These are phyloP conservation scores for Heterotilapia buettikoferi DNA, from an alignment of 2,113 vertebrate species.

Conservation along the genomic window DNA sequence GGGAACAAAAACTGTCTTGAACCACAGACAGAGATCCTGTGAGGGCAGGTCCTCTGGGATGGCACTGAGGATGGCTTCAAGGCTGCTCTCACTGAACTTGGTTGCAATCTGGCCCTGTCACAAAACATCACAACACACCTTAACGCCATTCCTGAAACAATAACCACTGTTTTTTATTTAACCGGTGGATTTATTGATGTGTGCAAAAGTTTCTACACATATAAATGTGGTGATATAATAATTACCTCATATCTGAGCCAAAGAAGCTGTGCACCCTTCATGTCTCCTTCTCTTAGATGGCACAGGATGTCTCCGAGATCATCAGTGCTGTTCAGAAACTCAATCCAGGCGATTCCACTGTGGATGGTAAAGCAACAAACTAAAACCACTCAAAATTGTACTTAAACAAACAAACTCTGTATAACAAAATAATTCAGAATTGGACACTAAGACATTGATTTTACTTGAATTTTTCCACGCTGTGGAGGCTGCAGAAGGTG, in stretches of 20 bases:
- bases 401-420: not conserved
- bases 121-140: not conserved
- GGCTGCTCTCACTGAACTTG: conserved; percentile 73
- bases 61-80: conserved; percentile 79
- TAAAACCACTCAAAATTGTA: not conserved
- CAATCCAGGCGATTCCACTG: conserved; percentile 88
- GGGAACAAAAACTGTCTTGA: conserved; percentile 84
- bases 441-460: not conserved
- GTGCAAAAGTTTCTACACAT: not conserved
- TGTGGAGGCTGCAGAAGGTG: conserved; percentile 87
- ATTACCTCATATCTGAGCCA: conserved; percentile 93
- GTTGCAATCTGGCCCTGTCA: conserved; percentile 82
- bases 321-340: conserved; percentile 86
- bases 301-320: conserved; percentile 75
- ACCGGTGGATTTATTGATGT: not conserved
- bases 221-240: not conserved
- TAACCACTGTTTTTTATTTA: not conserved
- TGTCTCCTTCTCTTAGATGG: conserved; percentile 80
- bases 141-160: not conserved
- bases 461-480: conserved; percentile 85
- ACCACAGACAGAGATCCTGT: conserved; percentile 81
- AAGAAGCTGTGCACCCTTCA: conserved; percentile 84
- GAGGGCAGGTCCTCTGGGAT: conserved; percentile 76
- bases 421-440: not conserved
- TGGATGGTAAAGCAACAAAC: not conserved